Evolutionary conservation across 2,113 vertebrate genomes (phyloP).

Genomic region (Hiodon alosoides): DNA sequence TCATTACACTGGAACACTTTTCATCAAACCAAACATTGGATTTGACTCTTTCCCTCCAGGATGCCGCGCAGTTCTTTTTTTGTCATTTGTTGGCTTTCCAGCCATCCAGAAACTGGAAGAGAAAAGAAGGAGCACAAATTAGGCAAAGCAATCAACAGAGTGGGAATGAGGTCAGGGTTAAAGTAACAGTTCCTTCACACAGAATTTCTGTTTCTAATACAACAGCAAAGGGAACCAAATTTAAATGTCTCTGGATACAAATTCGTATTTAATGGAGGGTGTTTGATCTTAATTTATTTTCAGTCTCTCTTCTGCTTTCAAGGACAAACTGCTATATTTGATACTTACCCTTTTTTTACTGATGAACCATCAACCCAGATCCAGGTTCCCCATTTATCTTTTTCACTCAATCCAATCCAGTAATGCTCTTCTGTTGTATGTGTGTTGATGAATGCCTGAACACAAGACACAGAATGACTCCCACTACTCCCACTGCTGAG

Average conservation of each 20-base stretch:
- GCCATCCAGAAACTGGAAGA: not conserved
- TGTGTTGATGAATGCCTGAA: not conserved
- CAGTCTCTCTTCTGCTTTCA: not conserved
- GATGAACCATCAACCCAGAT: constrained; percentile 10
- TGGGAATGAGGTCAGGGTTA: not conserved
- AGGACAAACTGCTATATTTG: not conserved
- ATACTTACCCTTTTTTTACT: not conserved
- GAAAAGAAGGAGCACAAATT: not conserved
- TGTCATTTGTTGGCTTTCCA: not conserved
- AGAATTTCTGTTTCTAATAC: not conserved
- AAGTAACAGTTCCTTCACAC: not conserved
- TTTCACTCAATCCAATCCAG: constrained; percentile 22
- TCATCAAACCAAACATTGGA: not conserved
- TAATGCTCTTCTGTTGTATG: not conserved
- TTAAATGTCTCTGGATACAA: not conserved
- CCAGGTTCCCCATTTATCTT: not conserved
- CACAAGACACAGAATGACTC: not conserved
- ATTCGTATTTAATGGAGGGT: not conserved
- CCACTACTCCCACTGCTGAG: not conserved
- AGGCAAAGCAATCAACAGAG: not conserved
- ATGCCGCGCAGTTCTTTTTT: not conserved
- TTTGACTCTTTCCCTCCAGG: not conserved
- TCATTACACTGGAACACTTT: not conserved
- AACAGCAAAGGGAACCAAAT: not conserved
- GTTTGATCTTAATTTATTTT: not conserved